A percentile compares a stretch with the other conserved stretches of the same genome.
Evolutionary conservation across 2,113 vertebrate genomes (phyloP).

Genomic region (Micromys minutus): DNA sequence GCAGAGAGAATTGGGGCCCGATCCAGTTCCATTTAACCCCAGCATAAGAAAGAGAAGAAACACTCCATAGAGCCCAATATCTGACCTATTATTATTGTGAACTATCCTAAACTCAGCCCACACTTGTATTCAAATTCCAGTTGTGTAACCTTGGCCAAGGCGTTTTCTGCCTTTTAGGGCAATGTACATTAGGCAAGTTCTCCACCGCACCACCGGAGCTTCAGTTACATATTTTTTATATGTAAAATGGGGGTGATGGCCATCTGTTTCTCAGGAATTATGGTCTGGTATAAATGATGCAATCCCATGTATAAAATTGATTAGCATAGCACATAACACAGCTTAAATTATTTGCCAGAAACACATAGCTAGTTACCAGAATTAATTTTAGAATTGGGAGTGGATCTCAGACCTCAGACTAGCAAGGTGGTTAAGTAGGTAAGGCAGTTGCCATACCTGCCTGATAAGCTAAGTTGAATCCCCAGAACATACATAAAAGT

Average conservation of each 20-base stretch:
- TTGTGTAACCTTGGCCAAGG: background rate
- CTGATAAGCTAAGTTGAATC: background rate
- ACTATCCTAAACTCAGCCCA: background rate
- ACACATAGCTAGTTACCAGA: background rate
- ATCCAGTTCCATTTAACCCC: background rate
- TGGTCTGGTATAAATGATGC: constrained; percentile 28
- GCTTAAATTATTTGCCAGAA: constrained; percentile 23
- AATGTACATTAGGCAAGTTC: background rate
- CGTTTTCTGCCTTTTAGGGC: constrained; percentile 23
- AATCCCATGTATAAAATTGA: constrained; percentile 4
- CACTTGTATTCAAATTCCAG: background rate
- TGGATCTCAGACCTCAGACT: background rate
- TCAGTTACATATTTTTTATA: background rate
- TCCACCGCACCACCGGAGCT: background rate
- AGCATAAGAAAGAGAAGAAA: constrained; percentile 27
- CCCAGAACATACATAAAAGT: background rate
- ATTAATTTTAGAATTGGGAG: background rate
- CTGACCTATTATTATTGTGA: constrained; percentile 25
- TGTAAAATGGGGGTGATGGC: constrained; percentile 6
- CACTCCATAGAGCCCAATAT: background rate
- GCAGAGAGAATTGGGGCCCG: background rate
- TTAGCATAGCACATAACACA: background rate
- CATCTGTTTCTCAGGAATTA: constrained; percentile 8
- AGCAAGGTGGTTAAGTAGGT: background rate
- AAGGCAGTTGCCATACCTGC: background rate